These are phyloP conservation scores for Mus spicilegus DNA, from an alignment of 2,113 vertebrate species.

Conservation along the genomic window DNA sequence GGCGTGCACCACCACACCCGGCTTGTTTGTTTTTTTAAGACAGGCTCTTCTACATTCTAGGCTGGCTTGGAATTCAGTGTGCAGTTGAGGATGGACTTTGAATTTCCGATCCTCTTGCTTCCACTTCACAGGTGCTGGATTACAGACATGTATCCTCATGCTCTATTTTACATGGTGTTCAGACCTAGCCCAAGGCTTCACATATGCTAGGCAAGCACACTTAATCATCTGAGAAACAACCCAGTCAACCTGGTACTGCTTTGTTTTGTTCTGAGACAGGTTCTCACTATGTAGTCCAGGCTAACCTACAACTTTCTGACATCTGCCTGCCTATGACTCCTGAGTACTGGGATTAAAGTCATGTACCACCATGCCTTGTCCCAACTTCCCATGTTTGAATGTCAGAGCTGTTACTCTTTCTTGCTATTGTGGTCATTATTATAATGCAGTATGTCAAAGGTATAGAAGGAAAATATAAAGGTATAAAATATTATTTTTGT, in stretches of 20 bases:
- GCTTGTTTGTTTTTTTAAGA: neutral
- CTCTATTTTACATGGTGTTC: neutral
- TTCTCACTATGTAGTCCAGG: neutral
- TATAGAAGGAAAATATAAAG: neutral
- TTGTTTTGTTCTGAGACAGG: neutral
- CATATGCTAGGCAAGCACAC: neutral
- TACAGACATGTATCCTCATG: too few relatives aligned
- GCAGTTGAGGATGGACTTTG: neutral
- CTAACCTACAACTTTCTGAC: neutral
- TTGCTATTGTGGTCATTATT: slow-evolving; percentile 41
- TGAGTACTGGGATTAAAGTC: neutral
- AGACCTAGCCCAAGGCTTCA: neutral
- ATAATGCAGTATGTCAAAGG: neutral
- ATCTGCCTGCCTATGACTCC: neutral
- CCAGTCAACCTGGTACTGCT: neutral
- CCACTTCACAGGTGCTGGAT: neutral
- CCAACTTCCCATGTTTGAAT: slow-evolving; percentile 31
- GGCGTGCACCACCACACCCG: too few relatives aligned
- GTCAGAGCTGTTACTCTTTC: neutral
- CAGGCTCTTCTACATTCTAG: neutral
- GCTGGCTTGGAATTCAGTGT: neutral
- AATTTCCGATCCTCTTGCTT: neutral
- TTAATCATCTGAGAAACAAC: neutral
- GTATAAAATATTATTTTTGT: slow-evolving; percentile 31
- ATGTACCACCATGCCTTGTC: neutral